Base-by-base conservation (phyloP, 2,797 vertebrate species). In the Furcifer pardalis region DNA sequence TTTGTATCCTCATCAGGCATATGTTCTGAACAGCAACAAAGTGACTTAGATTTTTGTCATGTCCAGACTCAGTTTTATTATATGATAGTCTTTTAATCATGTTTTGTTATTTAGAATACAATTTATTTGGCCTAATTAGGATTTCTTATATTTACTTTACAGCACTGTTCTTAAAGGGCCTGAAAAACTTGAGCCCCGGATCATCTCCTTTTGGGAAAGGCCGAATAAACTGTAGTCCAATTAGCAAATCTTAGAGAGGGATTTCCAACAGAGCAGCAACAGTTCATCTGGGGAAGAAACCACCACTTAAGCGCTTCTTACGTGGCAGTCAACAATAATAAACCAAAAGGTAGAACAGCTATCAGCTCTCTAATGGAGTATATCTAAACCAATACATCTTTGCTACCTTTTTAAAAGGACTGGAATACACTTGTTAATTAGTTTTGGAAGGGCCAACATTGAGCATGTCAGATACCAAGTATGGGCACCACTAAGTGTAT, bases 391-490 rank as follows among this genome's bases (percentile, higher is more conserved):
- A 81, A 46, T 44, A 37, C 42, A 30, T 62, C 84, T 69, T 76
- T 46, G 56, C 46, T 77, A 35, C 21, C 10, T 71, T 56, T 68
- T 59, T 35, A 35, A 69, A 27, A 46, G 40, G 52, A 46, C 27
- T 23, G 76, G 32, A 30, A 21, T 76, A 40, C 10, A 60, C 75
- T 77, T 44, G 72, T 89, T 86, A 92, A 90, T 89, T 91, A 90
- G 46, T 74, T 92, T 92, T 87, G 82, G 83, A 85, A 91, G 91
- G 91, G 82, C 90, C 90, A 89, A 87, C 89, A 71, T 87, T 91
- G 87, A 91, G 89, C 80, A 87, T 86, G 89, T 87, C 91, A 91
- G 86, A 87, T 88, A 87, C 90, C 89, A 93, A 90, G 88, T 79
- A 75, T 90, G 80, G 87, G 83, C 65, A 87, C 84, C 88, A 73